Evolutionary conservation across 2,113 vertebrate species (phyloP), one percentile per base, ranked within the genome.

Genomic region (Sus scrofa): DNA sequence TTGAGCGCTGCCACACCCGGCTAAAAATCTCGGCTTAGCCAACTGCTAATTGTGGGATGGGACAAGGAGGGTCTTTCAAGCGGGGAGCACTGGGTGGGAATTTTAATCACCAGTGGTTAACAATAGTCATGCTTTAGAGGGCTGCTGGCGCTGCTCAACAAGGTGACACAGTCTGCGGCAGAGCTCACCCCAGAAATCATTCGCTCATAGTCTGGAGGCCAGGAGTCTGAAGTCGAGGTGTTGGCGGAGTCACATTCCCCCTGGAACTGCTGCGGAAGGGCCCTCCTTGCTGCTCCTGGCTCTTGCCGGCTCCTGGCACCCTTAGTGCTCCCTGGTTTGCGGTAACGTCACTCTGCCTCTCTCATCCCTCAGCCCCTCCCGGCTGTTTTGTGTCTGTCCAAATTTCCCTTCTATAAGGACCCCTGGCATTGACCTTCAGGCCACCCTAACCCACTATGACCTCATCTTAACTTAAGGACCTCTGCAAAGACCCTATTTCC

Each of bases 191-290:
- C 9, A 15, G 11, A 37, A 70, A 52, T 3, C 19, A 3, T 18
- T 34, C 37, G 34, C 34, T 78, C 68, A 52, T 9, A 15, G 20
- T 39, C 71, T 54, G 81, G 30, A 39, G 13, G 39, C 54, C 62
- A 14, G 81, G 37, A 19, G 27, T 27, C 70, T 56, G 37, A 18
- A 44, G 12, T 50, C 24, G 3, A 30, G 62, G 30, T 13, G 60
- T 9, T n/a, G 1, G 39, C 52, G 22, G 22, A 50, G 15, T 7
- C 22, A 0, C 0, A 1, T 2, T 68, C 6, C 30, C 73, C 27
- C 75, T 4, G 34, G 54, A 44, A 8, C 19, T 39, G 32, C 56
- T 18, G 50, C 4, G 20, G 32, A 32, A 65, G 74, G 52, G 1
- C 37, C 73, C 56, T 24, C n/a, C 73, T 52, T 15, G 65, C 68